These are phyloP conservation scores for Chelidonichthys spinosus DNA, from an alignment of 2,797 vertebrate genomes.

Conservation along the genomic window DNA sequence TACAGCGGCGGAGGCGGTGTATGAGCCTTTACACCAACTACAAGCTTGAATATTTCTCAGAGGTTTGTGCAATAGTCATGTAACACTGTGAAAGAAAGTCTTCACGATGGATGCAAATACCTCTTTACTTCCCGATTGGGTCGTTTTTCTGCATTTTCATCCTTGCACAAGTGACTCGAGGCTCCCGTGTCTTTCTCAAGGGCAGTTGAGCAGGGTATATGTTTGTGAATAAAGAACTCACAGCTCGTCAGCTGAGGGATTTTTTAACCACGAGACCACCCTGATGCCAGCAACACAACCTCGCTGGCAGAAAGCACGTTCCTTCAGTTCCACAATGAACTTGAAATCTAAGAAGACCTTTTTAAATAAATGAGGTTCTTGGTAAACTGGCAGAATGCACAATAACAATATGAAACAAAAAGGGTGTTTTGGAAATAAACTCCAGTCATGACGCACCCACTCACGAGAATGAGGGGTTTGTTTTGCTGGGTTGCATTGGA, in stretches of 20 bases:
- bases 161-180: neutral
- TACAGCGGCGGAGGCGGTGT: constrained; percentile 12
- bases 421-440: constrained; percentile 61
- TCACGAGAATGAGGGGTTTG: constrained; percentile 24
- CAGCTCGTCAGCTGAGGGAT: constrained; percentile 34
- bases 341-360: constrained; percentile 37
- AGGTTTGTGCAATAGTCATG: constrained; percentile 61
- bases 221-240: constrained; percentile 46
- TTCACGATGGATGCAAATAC: constrained; percentile 14
- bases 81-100: constrained; percentile 60
- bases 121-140: neutral
- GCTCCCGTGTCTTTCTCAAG: constrained; percentile 28
- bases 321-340: constrained; percentile 46
- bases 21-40: constrained; percentile 27
- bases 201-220: constrained; percentile 32
- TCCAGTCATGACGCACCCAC: constrained; percentile 26
- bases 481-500: constrained; percentile 56
- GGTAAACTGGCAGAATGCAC: constrained; percentile 15
- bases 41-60: constrained; percentile 19
- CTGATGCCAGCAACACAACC: constrained; percentile 30
- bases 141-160: constrained; percentile 23
- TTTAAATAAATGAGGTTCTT: constrained; percentile 23
- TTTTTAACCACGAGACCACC: constrained; percentile 63
- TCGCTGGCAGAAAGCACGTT: constrained; percentile 39
- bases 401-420: constrained; percentile 46